phyloP scores from a whole-genome alignment of 2,888 invertebrate species.

The Macrosoma leucophasiata region DNA sequence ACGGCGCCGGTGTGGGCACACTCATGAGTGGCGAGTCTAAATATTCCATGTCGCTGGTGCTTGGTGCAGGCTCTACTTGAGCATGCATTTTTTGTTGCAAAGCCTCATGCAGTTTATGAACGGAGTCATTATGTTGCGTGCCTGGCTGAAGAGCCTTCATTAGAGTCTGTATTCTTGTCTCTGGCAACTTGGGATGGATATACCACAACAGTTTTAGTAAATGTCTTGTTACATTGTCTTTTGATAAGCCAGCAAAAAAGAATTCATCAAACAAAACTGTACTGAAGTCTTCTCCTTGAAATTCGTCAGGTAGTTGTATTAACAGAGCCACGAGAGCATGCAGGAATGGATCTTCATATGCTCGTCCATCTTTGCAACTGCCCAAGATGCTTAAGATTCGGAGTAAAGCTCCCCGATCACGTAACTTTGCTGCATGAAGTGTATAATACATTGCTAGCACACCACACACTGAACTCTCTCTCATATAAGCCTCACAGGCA shows the following conservation, averaged over 20 bases:
- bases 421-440: conserved; percentile 87
- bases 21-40: conserved; percentile 90
- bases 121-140: conserved; percentile 88
- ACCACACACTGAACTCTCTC: conserved; percentile 93
- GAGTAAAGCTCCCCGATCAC: conserved; percentile 87
- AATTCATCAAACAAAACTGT: conserved; percentile 97
- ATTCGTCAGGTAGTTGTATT: conserved; percentile 93
- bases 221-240: conserved; percentile 95
- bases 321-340: conserved; percentile 92
- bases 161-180: conserved; percentile 84
- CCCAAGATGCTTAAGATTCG: conserved; percentile 93
- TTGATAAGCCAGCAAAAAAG: conserved; percentile 90
- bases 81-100: conserved; percentile 86
- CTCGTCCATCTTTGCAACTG: conserved; percentile 92
- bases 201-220: conserved; percentile 93
- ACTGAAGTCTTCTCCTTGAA: conserved; percentile 95
- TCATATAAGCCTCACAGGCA: conserved; percentile 93
- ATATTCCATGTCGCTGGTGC: conserved; percentile 81
- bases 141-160: conserved; percentile 87
- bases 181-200: conserved; percentile 89
- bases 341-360: conserved; percentile 96
- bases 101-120: conserved; percentile 85
- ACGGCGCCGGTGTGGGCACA: conserved; percentile 85
- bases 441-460: conserved; percentile 97
- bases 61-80: conserved; percentile 79